A percentile compares a stretch with the other conserved stretches of the same genome.
Conservation (phyloP, 2,888 invertebrate species). For the Octodonta nipae region DNA sequence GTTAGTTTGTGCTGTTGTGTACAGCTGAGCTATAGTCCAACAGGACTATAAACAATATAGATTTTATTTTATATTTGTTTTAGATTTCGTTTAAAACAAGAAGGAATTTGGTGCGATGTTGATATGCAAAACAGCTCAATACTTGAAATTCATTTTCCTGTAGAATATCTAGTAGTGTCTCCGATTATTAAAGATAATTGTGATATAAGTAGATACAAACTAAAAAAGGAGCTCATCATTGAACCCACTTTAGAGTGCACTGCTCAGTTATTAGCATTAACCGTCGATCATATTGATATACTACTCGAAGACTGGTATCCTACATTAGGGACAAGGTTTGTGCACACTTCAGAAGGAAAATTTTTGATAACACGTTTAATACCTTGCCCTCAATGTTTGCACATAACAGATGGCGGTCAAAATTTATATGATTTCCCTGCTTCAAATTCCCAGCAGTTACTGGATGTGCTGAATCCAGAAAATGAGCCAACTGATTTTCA, state of each 20-base stretch:
- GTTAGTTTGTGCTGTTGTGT: too few relatives aligned
- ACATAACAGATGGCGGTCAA: conserved; percentile 11
- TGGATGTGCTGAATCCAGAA: conserved; percentile 10
- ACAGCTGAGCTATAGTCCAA: too few relatives aligned
- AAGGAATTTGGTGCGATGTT: conserved; percentile 75
- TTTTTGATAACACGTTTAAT: conserved; percentile 86
- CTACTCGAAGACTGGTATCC: conserved; percentile 95
- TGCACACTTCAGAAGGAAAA: conserved; percentile 92
- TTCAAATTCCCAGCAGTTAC: conserved; percentile 8
- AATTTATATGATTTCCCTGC: conserved; percentile 12
- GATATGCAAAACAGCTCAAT: conserved; percentile 69
- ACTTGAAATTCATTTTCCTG: conserved; percentile 73
- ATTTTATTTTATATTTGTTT: conserved; percentile 18
- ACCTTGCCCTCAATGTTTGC: conserved; percentile 79
- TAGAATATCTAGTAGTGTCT: conserved; percentile 48
- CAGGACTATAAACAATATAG: too few relatives aligned
- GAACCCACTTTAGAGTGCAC: conserved; percentile 70
- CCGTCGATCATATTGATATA: conserved; percentile 91
- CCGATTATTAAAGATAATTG: conserved; percentile 30
- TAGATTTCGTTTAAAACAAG: conserved; percentile 64
- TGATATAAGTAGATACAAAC: conserved; percentile 21
- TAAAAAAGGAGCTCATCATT: conserved; percentile 43
- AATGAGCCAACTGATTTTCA: conserved; percentile 9
- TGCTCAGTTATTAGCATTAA: conserved; percentile 69
- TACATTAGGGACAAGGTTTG: conserved; percentile 87